A percentile compares a stretch with the other conserved stretches of the same genome.
Conservation (phyloP, 2,888 invertebrate species). For the Plebejus melissa region DNA sequence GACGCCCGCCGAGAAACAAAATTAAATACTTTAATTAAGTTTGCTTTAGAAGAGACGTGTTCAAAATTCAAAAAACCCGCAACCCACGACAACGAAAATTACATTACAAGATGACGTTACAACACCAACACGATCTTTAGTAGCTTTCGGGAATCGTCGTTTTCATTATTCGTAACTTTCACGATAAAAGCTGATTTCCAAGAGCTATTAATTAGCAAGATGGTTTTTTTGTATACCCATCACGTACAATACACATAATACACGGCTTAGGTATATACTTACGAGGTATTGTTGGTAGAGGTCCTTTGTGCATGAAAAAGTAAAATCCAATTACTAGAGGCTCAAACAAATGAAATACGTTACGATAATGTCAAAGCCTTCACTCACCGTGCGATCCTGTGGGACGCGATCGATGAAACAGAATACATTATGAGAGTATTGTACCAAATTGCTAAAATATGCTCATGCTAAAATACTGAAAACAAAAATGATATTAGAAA, state of each 20-base stretch:
- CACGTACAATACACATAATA: slow-evolving; percentile 19
- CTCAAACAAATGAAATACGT: slow-evolving; percentile 29
- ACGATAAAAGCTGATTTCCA: too few species aligned
- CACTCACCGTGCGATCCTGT: slow-evolving; percentile 70
- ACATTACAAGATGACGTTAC: background rate
- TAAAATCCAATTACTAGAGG: slow-evolving; percentile 38
- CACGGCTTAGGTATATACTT: slow-evolving; percentile 42
- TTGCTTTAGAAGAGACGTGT: background rate
- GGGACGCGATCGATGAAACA: slow-evolving; percentile 41
- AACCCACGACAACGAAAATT: background rate
- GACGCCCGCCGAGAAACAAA: slow-evolving; percentile 3
- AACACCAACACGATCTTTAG: background rate
- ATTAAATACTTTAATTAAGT: slow-evolving; percentile 6
- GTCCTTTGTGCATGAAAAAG: slow-evolving; percentile 68
- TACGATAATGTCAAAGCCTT: slow-evolving; percentile 32
- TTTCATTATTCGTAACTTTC: too few species aligned
- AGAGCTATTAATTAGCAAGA: background rate
- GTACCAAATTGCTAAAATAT: slow-evolving; percentile 26
- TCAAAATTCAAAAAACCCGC: background rate
- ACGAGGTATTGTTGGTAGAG: slow-evolving; percentile 63
- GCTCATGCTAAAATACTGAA: background rate
- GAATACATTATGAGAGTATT: slow-evolving; percentile 34
- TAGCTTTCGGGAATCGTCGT: background rate
- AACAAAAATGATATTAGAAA: background rate
- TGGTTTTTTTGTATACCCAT: background rate